These are phyloP conservation scores for Setophaga kirtlandii DNA, from an alignment of 2,113 vertebrate genomes.

Conservation along the genomic window DNA sequence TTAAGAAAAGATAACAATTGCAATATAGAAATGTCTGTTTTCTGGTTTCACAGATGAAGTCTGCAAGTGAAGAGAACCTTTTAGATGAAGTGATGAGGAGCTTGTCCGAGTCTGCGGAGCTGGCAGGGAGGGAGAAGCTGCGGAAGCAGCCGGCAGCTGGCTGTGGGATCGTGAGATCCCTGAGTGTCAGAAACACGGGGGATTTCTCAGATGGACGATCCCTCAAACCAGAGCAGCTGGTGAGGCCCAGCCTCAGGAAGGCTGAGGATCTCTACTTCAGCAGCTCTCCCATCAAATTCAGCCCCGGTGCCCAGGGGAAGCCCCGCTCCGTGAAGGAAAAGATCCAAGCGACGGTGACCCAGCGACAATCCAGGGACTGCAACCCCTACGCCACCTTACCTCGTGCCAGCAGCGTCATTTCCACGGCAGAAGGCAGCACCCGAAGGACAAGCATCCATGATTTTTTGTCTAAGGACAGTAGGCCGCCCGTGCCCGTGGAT, in stretches of 20 bases:
- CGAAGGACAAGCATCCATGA: constrained; percentile 98
- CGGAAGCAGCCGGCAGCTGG: constrained; percentile 53
- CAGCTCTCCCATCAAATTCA: constrained; percentile 78
- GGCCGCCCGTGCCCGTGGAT: constrained; percentile 87
- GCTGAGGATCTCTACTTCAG: constrained; percentile 82
- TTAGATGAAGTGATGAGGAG: constrained; percentile 89
- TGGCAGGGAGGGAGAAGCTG: constrained; percentile 78
- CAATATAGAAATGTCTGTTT: not conserved
- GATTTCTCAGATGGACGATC: constrained; percentile 75
- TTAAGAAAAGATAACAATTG: not conserved
- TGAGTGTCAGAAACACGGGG: constrained; percentile 80
- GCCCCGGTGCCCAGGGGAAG: constrained; percentile 78
- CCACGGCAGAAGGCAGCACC: constrained; percentile 92
- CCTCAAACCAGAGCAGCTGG: constrained; percentile 68
- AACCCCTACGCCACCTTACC: constrained; percentile 87
- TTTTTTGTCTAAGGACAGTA: constrained; percentile 92
- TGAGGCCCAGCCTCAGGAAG: constrained; percentile 79
- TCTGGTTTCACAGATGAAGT: constrained; percentile 73
- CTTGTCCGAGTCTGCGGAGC: constrained; percentile 82
- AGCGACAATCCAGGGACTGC: constrained; percentile 81
- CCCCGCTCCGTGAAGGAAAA: constrained; percentile 82
- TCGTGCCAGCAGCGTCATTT: constrained; percentile 96
- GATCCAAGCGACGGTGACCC: constrained; percentile 67
- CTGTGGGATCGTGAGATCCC: constrained; percentile 85
- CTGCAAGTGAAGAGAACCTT: constrained; percentile 90